A percentile compares a stretch with the other conserved stretches of the same genome.
phyloP scores from a whole-genome alignment of 2,888 invertebrate genomes.

The Lomographa bimaculata region DNA sequence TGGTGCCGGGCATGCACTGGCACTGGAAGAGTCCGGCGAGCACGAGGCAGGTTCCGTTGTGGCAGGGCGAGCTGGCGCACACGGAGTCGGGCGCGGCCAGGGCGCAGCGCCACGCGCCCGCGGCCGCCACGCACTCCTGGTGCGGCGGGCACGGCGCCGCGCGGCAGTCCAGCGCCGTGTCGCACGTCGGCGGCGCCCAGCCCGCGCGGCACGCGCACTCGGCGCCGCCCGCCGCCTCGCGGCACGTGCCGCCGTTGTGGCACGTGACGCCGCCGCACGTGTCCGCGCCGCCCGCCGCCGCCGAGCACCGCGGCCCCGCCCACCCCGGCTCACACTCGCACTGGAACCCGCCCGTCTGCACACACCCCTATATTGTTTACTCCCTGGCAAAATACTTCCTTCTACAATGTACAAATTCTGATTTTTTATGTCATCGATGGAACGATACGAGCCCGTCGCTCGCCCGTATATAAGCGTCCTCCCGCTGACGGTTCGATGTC shows the following conservation, averaged over 20 bases:
- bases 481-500: no score
- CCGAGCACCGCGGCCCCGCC: conserved; percentile 73
- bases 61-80: conserved; percentile 87
- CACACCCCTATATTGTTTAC: no score
- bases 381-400: no score
- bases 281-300: conserved; percentile 54
- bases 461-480: no score
- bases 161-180: conserved; percentile 87
- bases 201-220: conserved; percentile 86
- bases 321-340: conserved; percentile 90
- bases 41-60: conserved; percentile 89
- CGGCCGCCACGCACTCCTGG: conserved; percentile 79
- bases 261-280: conserved; percentile 83
- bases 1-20: conserved; percentile 82
- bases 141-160: conserved; percentile 52
- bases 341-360: conserved; percentile 74
- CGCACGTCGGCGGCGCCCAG: conserved; percentile 86
- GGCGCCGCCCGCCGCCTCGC: conserved; percentile 49
- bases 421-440: no score
- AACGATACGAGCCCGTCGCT: no score
- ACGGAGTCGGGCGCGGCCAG: conserved; percentile 85
- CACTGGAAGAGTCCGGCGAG: conserved; percentile 88
- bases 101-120: conserved; percentile 83
- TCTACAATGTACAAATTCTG: no score
- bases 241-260: conserved; percentile 85